Base-by-base conservation (phyloP, 2,797 vertebrate species). In the Diglossa cyanea region DNA sequence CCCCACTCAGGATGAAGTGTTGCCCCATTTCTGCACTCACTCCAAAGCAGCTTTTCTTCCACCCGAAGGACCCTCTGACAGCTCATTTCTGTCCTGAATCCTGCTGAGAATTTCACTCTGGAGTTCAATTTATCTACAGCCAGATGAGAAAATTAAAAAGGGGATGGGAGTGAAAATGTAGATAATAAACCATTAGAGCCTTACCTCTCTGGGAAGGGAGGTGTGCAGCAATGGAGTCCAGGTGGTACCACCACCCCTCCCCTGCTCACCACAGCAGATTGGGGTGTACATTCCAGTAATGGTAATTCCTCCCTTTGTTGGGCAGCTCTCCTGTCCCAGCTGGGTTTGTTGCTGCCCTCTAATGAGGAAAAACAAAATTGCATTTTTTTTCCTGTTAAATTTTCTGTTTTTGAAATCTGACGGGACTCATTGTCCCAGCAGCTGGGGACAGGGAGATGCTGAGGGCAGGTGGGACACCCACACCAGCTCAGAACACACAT, bases 301-400 rank as follows among this genome's bases (percentile, higher is more conserved):
- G 2, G 1, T 4, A 37, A 35, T 65, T 74, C 47, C 17, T 50
- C 8, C 21, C 18, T 19, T 44, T 47, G 35, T 7, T 39, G 26
- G 21, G 13, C 53, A 37, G 4, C 1, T 3, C 33, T 66, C 25
- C 21, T 25, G 50, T 73, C 33, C 31, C 90, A 4, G 3, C 3
- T 20, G 62, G 20, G 79, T 83, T 85, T 77, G 25, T 35, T 81
- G 74, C 76, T 90, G 90, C 95, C 95, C 94, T 91, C 91, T 93
- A 83, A 90, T 9, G 93, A 78, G 45, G 20, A 47, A 84, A 91
- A 81, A 6, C 9, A 72, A 61, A 83, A 75, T 19, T 80, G 40
- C 90, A 26, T 2, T 5, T 57, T 55, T 47, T 80, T 66, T 61
- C 20, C 23, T 33, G 3, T 17, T 40, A 9, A 5, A 7, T 31